A percentile compares a stretch with the other conserved stretches of the same genome.
phyloP scores from a whole-genome alignment of 1,140 invertebrate genomes.

The Drosophila bipectinata region DNA sequence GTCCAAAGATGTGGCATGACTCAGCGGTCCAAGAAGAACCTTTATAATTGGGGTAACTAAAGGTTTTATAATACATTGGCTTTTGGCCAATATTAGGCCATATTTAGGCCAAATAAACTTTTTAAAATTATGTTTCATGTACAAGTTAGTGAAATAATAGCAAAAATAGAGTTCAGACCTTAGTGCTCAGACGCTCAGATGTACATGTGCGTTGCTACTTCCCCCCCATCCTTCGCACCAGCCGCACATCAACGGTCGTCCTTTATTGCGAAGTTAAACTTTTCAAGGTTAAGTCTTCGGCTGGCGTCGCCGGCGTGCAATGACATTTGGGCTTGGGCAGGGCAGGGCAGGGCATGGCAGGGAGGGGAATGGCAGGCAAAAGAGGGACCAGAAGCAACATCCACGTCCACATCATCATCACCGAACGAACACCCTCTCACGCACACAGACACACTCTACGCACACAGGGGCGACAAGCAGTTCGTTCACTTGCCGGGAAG shows the following conservation, averaged over 20 bases:
- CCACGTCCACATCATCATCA: constrained; percentile 34
- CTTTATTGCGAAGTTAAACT: constrained; percentile 55
- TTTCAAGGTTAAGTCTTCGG: constrained; percentile 75
- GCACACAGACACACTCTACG: constrained; percentile 7
- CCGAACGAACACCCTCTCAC: constrained; percentile 24
- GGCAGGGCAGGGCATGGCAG: background rate
- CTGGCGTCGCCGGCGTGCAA: constrained; percentile 59
- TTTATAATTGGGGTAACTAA: background rate
- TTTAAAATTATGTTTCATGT: background rate
- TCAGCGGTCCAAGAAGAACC: constrained; percentile 6
- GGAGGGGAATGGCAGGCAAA: background rate
- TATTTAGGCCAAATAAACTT: background rate
- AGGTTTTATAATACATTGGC: background rate
- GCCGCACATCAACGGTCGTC: constrained; percentile 16
- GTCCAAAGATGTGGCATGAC: constrained; percentile 12
- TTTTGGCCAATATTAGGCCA: too few relatives aligned
- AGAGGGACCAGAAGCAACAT: constrained; percentile 42
- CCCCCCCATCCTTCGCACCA: constrained; percentile 7
- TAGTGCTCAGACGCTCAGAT: constrained; percentile 5
- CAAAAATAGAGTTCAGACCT: background rate
- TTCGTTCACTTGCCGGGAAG: constrained; percentile 58
- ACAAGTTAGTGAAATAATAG: background rate
- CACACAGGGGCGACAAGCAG: constrained; percentile 28
- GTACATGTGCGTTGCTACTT: constrained; percentile 9
- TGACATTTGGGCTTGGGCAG: constrained; percentile 62